Percentiles rank a stretch among this genome's conserved stretches.
Conservation (phyloP, 2,888 invertebrate genomes). For the Magallana nippona region DNA sequence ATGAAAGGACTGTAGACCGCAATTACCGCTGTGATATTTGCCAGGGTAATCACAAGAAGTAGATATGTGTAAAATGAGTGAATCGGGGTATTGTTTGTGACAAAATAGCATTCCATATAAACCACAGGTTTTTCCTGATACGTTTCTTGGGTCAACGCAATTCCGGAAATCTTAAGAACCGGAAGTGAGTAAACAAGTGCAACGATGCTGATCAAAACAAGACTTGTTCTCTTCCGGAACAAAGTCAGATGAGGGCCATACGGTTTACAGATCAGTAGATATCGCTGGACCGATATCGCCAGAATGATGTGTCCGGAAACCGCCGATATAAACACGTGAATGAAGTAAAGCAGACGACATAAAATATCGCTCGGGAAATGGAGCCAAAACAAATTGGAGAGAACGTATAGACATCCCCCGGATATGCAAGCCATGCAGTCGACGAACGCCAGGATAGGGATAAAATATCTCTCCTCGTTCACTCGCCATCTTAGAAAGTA, state of each 20-base stretch:
- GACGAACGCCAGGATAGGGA: neutral
- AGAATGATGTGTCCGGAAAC: neutral
- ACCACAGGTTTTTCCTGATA: conserved; percentile 1
- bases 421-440: neutral
- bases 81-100: no score
- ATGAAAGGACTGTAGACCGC: neutral
- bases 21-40: neutral
- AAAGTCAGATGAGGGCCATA: neutral
- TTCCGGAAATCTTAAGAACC: no score
- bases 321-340: neutral
- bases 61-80: neutral
- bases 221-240: neutral
- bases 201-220: neutral
- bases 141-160: neutral
- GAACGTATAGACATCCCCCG: neutral
- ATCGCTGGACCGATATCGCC: neutral
- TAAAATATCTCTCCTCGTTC: neutral
- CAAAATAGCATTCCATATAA: neutral
- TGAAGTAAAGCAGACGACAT: neutral
- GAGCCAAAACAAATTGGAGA: neutral
- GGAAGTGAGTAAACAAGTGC: neutral
- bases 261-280: neutral
- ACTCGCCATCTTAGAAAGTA: neutral
- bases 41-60: neutral
- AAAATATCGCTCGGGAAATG: neutral